Evolutionary conservation across 1,140 invertebrate genomes (phyloP).

Genomic region (Hylaeus anthracinus): DNA sequence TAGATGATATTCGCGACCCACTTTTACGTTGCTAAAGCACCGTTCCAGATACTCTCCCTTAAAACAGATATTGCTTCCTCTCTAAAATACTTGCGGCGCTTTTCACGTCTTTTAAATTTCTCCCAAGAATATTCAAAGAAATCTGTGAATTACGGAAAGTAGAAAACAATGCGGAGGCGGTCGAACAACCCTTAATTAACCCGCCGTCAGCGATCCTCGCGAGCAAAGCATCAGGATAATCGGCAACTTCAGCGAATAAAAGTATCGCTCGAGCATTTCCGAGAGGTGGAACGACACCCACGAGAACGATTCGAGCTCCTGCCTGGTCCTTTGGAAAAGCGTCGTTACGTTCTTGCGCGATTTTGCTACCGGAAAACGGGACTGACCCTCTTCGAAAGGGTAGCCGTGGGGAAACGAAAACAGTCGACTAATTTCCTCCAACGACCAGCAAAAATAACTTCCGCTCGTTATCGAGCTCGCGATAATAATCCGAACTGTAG

Average conservation of each 20-base stretch:
- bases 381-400: not conserved
- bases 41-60: too few species aligned
- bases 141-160: not conserved
- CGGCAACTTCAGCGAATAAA: conserved; percentile 37
- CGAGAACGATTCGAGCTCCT: conserved; percentile 33
- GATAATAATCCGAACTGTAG: not conserved
- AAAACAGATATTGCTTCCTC: too few species aligned
- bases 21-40: too few species aligned
- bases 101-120: not conserved
- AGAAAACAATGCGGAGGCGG: not conserved
- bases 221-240: conserved; percentile 51
- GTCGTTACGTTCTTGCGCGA: conserved; percentile 35
- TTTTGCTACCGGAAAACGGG: not conserved
- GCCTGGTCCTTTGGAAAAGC: conserved; percentile 19
- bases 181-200: conserved; percentile 50
- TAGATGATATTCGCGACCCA: too few species aligned
- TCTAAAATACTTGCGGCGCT: too few species aligned
- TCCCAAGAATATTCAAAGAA: not conserved
- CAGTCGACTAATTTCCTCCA: conserved; percentile 14
- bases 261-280: not conserved
- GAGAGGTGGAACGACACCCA: conserved; percentile 20
- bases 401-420: conserved; percentile 2
- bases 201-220: conserved; percentile 43
- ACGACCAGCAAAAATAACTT: not conserved
- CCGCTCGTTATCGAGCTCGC: not conserved